Evolutionary conservation across 2,888 invertebrate species (phyloP), one percentile per base, ranked within the genome.

Genomic region (Ypsolopha scabrella): DNA sequence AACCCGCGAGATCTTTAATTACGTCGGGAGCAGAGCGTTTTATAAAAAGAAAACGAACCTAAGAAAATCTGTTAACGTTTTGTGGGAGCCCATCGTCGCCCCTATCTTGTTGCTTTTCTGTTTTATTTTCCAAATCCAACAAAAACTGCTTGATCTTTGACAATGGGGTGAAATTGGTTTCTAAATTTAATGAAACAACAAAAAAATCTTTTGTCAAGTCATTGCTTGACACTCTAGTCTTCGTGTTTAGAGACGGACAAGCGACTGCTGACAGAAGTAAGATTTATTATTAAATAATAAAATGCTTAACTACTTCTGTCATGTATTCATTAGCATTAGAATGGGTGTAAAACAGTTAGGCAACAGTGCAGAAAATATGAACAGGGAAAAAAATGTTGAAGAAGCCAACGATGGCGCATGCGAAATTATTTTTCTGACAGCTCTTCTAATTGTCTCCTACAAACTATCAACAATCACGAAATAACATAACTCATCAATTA

Each of bases 41-140:
- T 69, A 62, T 65, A 72, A 74, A 78, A 77, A 78, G 70, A 77
- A 78, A 79, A 75, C 69, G 75, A 74, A 73, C 72, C 78, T 74
- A 81, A 74, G 70, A 80, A 73, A 81, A 78, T 80, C 75, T 76
- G 66, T 73, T 79, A 77, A 72, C 68, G 70, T 78, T 79, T 77
- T 78, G 70, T 80, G 70, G 72, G 76, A 78, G 75, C 70, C 70
- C 70, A 68, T 62, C 62, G 68, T 69, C 70, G 59, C 67, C 60
- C 64, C 66, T 70, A 72, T 75, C 67, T 70, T 72, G 68, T 67
- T 57, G 57, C 58, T 54, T 59, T 52, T 50, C 66, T 65, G 67
- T 67, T 66, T 72, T 72, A 61, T 72, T 62, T 68, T 11, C 11
- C 13, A 39, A 64, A 62, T 65, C 63, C 64, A 60, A 72, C 67